Base-by-base conservation (phyloP, 1,140 invertebrate species). In the Polyergus mexicanus region DNA sequence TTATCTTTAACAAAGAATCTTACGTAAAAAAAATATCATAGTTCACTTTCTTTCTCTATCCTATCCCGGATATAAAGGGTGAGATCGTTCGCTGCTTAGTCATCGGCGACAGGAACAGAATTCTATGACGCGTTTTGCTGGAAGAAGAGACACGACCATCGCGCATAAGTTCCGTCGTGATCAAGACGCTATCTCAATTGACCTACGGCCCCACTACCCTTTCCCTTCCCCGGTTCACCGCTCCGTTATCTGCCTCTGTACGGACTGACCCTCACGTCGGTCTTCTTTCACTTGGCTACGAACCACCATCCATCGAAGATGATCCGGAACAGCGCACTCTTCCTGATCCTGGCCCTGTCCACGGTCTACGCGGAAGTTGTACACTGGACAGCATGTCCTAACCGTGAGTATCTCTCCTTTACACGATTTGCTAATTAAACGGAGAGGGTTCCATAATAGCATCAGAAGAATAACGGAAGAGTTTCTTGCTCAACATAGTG, bases 181-280 rank as follows among this genome's bases (percentile, higher is more conserved):
- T 85, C 41, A 88, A 89, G 81, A 87, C 80, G 72, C 87, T 91
- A 93, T 92, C 91, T 93, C 91, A 93, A 94, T 94, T 94, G 92
- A 94, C 93, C 93, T 94, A 91, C 92, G 93, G 44, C 88, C 92
- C 90, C 91, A 83, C 86, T 85, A 85, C 86, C 86, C 71, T 84
- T 69, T 74, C 80, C n/a, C 51, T 0, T 72, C 75, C n/a, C 51
- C 0, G 11, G 5, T 19, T 41, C 77, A 81, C 71, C 69, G 35
- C 25, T 60, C 51, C 28, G 44, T 60, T 91, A 92, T 93, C 87
- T 85, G 76, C 47, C 13, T 35, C 90, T 54, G 78, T 75, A 58
- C 88, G 56, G 51, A 87, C 65, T 69, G 80, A 91, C 77, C 68
- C 69, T 89, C 83, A 81, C 78, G 80, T 86, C 78, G 78, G 68